Base-by-base conservation (phyloP, 2,113 vertebrate species). In the Rhizomys pruinosus region DNA sequence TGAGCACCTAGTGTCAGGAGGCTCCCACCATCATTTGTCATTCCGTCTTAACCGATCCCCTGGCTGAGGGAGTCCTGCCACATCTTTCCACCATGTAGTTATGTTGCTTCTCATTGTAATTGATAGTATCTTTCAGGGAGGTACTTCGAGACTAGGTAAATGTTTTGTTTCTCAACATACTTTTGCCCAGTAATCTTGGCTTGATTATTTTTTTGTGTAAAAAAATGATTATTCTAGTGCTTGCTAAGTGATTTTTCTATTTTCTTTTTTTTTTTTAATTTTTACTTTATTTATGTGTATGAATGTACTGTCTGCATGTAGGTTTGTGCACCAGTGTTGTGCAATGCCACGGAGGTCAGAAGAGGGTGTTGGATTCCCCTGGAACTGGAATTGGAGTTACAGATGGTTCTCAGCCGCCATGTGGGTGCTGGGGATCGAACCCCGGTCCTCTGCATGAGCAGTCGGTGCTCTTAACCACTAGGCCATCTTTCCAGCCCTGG, bases 221-320 rank as follows among this genome's bases (percentile, higher is more conserved):
- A 96, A 57, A 39, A 69, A 2, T 79, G 37, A 85, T 20, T 63
- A 55, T 72, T 74, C 37, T 84, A 32, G 47, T 86, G 47, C 86
- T 87, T 77, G 90, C 39, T 29, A 47, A 44, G 29, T 86, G 23
- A 81, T 90, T 94, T n/a, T 85, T 71, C 37, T 80, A 2, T 92
- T 73, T 84, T 11, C 7, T n/a, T n/a, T n/a, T n/a, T n/a, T n/a
- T n/a, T n/a, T n/a, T n/a, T n/a, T n/a, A n/a, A n/a, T n/a, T n/a
- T n/a, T n/a, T n/a, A n/a, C n/a, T n/a, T n/a, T n/a, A n/a, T n/a
- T n/a, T n/a, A n/a, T n/a, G n/a, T n/a, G n/a, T n/a, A n/a, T n/a
- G n/a, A n/a, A n/a, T n/a, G n/a, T n/a, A n/a, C n/a, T n/a, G n/a
- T n/a, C n/a, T n/a, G n/a, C n/a, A n/a, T n/a, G n/a, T n/a, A n/a